phyloP scores from a whole-genome alignment of 2,797 vertebrate species.

The Platyrinchus mystaceus region DNA sequence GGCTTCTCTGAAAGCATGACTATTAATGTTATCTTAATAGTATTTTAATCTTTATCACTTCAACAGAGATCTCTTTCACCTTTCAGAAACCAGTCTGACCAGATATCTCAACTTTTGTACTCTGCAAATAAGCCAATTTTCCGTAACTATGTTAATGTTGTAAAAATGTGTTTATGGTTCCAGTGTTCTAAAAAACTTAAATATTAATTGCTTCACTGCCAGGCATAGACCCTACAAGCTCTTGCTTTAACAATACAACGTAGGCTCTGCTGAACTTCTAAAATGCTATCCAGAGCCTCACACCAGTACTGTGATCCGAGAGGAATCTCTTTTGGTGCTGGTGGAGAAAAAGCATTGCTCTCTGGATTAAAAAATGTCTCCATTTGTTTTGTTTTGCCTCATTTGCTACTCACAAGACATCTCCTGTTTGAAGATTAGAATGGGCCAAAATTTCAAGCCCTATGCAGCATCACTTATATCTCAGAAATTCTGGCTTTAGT shows the following conservation, averaged over 20 bases:
- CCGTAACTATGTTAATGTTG: not conserved
- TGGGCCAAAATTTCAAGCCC: not conserved
- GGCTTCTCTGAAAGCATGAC: not conserved
- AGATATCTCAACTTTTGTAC: conserved; percentile 36
- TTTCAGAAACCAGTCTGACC: conserved; percentile 57
- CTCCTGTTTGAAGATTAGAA: not conserved
- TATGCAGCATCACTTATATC: not conserved
- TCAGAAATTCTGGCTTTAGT: not conserved
- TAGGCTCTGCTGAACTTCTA: not conserved
- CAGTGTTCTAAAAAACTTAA: not conserved
- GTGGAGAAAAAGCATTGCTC: not conserved
- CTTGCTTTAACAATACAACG: not conserved
- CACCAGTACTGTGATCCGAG: not conserved
- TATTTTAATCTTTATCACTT: conserved; percentile 43
- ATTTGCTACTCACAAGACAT: not conserved
- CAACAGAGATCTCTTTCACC: not conserved
- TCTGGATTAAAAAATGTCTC: not conserved
- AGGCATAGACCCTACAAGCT: not conserved
- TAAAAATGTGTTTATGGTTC: not conserved
- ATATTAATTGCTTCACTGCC: not conserved
- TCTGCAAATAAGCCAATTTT: not conserved
- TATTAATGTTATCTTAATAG: conserved; percentile 36
- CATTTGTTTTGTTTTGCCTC: not conserved
- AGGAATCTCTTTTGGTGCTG: not conserved
- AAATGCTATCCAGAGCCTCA: not conserved